These are phyloP conservation scores for Leguminivora glycinivorella DNA, from an alignment of 1,140 invertebrate genomes.

Conservation along the genomic window DNA sequence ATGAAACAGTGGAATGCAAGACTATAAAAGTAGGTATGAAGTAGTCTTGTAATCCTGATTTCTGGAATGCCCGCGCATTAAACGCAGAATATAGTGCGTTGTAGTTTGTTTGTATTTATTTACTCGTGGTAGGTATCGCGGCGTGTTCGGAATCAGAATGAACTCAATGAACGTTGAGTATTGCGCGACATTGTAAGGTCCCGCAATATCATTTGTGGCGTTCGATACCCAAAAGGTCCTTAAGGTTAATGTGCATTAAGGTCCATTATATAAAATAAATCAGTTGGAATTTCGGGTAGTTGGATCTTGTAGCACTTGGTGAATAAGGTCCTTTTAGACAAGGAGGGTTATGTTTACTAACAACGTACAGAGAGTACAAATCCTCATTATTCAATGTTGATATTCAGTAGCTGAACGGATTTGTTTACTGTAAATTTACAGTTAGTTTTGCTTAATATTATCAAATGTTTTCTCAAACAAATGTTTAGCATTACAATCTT, in stretches of 20 bases:
- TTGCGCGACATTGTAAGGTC: constrained; percentile 24
- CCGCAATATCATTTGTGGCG: constrained; percentile 20
- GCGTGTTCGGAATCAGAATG: constrained; percentile 54
- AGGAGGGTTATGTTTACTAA: too few relatives aligned
- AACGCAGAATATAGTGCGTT: constrained; percentile 27
- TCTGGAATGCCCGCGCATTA: constrained; percentile 65
- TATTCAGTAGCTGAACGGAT: neutral
- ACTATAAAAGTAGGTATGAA: constrained; percentile 45
- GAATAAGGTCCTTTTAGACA: too few relatives aligned
- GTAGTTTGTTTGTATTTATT: constrained; percentile 49
- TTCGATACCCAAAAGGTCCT: too few relatives aligned
- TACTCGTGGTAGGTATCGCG: constrained; percentile 26
- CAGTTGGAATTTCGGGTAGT: too few relatives aligned
- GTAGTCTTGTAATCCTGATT: constrained; percentile 55
- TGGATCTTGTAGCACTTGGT: too few relatives aligned
- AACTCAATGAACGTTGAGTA: constrained; percentile 33
- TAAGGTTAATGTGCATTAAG: too few relatives aligned
- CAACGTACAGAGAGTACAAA: neutral
- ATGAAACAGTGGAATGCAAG: constrained; percentile 15
- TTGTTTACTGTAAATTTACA: neutral
- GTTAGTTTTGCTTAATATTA: neutral
- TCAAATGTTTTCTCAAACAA: neutral
- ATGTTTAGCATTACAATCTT: too few relatives aligned
- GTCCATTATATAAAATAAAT: too few relatives aligned
- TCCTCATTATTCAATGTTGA: constrained; percentile 1